Evolutionary conservation across 2,113 vertebrate genomes (phyloP).

Genomic region (Lonchura striata): DNA sequence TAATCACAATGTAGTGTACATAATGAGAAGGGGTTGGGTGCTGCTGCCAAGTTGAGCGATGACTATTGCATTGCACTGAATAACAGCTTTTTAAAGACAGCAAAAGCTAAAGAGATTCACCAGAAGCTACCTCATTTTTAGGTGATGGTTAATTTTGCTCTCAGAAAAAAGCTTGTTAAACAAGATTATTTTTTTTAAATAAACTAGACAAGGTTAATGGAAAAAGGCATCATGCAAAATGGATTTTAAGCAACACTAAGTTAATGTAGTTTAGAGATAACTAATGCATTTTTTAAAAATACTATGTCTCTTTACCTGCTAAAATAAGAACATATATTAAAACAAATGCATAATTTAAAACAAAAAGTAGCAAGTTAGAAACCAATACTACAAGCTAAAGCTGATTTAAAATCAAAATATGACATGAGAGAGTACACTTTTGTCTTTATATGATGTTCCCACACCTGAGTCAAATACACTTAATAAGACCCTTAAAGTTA

Average conservation of each 20-base stretch:
- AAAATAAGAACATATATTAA: conserved; percentile 87
- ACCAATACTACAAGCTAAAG: conserved; percentile 65
- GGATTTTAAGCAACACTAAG: conserved; percentile 67
- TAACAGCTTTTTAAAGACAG: conserved; percentile 67
- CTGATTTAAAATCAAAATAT: conserved; percentile 64
- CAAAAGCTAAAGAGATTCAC: conserved; percentile 65
- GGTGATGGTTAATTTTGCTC: conserved; percentile 71
- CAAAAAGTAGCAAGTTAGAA: conserved; percentile 72
- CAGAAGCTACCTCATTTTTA: conserved; percentile 60
- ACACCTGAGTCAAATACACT: neutral
- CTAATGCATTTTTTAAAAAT: conserved; percentile 66
- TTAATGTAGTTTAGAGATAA: conserved; percentile 73
- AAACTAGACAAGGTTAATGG: conserved; percentile 70
- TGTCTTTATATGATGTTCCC: conserved; percentile 8
- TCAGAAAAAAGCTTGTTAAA: conserved; percentile 74
- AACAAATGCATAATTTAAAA: conserved; percentile 78
- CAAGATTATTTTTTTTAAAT: conserved; percentile 38
- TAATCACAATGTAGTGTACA: conserved; percentile 27
- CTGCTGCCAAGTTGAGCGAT: conserved; percentile 81
- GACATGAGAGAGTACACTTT: conserved; percentile 39
- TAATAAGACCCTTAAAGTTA: neutral
- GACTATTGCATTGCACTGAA: conserved; percentile 67
- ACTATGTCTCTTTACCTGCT: conserved; percentile 84
- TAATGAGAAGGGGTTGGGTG: conserved; percentile 48
- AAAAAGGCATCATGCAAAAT: conserved; percentile 74